Evolutionary conservation across 2,797 vertebrate species (phyloP).

Genomic region (Chrysocyon brachyurus): DNA sequence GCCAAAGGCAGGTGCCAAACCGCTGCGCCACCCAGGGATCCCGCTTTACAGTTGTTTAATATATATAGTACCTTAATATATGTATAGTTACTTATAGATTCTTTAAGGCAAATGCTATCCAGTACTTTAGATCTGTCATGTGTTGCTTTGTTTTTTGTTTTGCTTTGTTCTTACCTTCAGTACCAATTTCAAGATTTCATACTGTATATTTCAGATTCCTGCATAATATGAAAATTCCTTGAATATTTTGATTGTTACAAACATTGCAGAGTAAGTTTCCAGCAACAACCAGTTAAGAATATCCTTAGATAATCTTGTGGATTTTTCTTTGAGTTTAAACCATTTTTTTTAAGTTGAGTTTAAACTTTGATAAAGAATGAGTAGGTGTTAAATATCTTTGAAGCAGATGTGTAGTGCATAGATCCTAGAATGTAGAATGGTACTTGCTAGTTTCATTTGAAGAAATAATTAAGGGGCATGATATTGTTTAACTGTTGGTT

Average conservation of each 20-base stretch:
- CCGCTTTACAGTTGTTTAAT: not conserved
- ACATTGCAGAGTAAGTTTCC: constrained; percentile 11
- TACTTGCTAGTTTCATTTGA: constrained; percentile 85
- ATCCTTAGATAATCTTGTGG: not conserved
- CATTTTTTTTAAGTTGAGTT: not conserved
- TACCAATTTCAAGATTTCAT: not conserved
- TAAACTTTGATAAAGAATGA: constrained; percentile 3
- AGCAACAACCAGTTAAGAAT: constrained; percentile 20
- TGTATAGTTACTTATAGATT: not conserved
- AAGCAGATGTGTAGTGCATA: constrained; percentile 78
- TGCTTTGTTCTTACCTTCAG: not conserved
- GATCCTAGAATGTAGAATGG: constrained; percentile 75
- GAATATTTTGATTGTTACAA: constrained; percentile 29
- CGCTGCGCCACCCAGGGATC: no score
- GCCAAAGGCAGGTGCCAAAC: no score
- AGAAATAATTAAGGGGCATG: constrained; percentile 87
- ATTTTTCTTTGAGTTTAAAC: constrained; percentile 48
- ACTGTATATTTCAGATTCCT: not conserved
- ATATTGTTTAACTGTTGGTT: constrained; percentile 90
- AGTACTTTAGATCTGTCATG: not conserved
- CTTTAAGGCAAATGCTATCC: not conserved
- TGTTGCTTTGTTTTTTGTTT: not conserved
- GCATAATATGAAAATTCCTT: not conserved
- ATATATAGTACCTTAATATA: not conserved
- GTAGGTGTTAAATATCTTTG: constrained; percentile 74